Conservation (phyloP, 2,797 vertebrate species). For the Coccyzus lansbergi region DNA sequence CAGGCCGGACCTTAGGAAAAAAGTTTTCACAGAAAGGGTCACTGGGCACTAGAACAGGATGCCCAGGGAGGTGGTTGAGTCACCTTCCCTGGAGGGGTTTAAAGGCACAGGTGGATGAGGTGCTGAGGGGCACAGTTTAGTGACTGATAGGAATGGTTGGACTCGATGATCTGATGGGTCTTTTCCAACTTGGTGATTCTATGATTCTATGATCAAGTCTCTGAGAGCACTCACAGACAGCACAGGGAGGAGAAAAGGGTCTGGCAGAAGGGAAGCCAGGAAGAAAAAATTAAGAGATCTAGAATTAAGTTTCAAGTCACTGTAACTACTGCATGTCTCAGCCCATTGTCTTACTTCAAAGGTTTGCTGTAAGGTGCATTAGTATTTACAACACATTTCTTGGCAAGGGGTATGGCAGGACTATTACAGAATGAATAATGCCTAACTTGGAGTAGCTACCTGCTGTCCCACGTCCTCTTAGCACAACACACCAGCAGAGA, state of each 20-base stretch:
- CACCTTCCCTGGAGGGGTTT: no score
- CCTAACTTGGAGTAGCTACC: not conserved
- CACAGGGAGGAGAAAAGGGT: not conserved
- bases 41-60: no score
- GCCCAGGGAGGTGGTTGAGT: no score
- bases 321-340: not conserved
- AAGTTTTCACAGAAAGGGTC: no score
- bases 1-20: no score
- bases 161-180: no score
- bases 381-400: not conserved
- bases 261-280: not conserved
- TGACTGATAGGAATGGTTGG: no score
- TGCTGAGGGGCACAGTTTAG: no score
- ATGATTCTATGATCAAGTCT: no score
- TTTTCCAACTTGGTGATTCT: no score
- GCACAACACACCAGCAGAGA: not conserved
- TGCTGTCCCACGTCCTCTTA: not conserved
- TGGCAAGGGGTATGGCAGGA: not conserved
- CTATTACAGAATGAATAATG: not conserved
- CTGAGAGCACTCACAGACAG: not conserved
- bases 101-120: no score
- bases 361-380: not conserved
- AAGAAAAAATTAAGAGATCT: not conserved
- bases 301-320: not conserved
- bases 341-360: not conserved